Evolutionary conservation across 2,888 invertebrate genomes (phyloP).

Genomic region (Gymnoscelis rufifasciata): DNA sequence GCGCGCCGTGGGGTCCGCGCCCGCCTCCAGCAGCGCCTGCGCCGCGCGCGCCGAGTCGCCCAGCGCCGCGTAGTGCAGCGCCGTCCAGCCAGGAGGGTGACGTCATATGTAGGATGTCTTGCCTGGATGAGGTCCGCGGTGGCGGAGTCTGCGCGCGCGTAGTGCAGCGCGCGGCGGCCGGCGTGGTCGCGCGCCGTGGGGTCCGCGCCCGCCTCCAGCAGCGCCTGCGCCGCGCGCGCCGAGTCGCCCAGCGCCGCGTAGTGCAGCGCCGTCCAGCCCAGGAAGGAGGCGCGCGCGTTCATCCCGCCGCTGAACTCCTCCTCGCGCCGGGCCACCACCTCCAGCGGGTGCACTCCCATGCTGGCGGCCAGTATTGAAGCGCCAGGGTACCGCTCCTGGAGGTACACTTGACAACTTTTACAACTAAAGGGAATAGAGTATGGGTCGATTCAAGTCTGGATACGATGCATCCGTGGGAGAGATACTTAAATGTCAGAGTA

Average conservation of each 20-base stretch:
- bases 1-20: constrained; percentile 85
- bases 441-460: too few relatives aligned
- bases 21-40: constrained; percentile 79
- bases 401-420: too few relatives aligned
- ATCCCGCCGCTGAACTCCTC: constrained; percentile 88
- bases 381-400: constrained; percentile 80
- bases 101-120: too few relatives aligned
- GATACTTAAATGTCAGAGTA: too few relatives aligned
- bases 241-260: constrained; percentile 91
- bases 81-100: constrained; percentile 90
- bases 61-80: constrained; percentile 94
- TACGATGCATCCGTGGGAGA: too few relatives aligned
- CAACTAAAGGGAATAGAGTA: too few relatives aligned
- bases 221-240: constrained; percentile 77
- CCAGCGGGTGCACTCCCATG: constrained; percentile 84
- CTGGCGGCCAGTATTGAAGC: constrained; percentile 82
- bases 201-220: constrained; percentile 84
- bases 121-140: constrained; percentile 80
- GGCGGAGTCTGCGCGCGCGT: constrained; percentile 81
- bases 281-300: constrained; percentile 86
- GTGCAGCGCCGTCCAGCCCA: constrained; percentile 92
- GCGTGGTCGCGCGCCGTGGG: constrained; percentile 86
- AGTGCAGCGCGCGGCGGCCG: constrained; percentile 86
- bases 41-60: constrained; percentile 82
- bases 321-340: constrained; percentile 85